phyloP scores from a whole-genome alignment of 2,888 invertebrate genomes.

The Eupithecia subumbrata region DNA sequence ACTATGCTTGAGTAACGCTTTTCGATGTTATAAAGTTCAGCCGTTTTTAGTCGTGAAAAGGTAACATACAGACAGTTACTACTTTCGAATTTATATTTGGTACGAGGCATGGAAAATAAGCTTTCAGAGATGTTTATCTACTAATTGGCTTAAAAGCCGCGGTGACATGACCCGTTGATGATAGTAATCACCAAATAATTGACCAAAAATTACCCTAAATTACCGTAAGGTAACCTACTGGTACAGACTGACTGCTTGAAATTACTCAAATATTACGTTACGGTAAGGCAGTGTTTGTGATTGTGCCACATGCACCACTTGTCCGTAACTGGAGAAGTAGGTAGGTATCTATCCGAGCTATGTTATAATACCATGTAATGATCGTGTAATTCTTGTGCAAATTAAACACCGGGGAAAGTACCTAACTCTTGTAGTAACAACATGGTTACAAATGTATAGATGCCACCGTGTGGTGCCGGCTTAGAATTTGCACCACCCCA shows the following conservation, averaged over 20 bases:
- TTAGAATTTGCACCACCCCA: too few species aligned
- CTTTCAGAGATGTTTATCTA: background rate
- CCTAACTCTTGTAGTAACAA: background rate
- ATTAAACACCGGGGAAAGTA: background rate
- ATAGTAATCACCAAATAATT: conserved; percentile 5
- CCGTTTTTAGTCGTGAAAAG: too few species aligned
- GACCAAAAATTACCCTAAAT: conserved; percentile 1
- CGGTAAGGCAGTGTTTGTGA: background rate
- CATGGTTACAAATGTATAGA: background rate
- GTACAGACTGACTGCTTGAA: background rate
- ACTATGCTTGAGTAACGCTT: too few species aligned
- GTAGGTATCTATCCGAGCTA: background rate
- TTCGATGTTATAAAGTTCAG: too few species aligned
- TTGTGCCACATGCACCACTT: background rate
- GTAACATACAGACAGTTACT: background rate
- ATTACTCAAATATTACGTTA: background rate
- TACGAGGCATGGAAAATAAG: background rate
- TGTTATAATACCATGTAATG: background rate
- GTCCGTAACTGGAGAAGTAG: background rate
- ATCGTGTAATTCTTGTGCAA: background rate
- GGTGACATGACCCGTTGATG: background rate
- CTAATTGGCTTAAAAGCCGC: background rate
- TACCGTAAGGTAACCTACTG: background rate
- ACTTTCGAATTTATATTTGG: background rate
- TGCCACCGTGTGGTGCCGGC: too few species aligned